phyloP scores from a whole-genome alignment of 2,113 vertebrate genomes.

The Erpornis zantholeuca region DNA sequence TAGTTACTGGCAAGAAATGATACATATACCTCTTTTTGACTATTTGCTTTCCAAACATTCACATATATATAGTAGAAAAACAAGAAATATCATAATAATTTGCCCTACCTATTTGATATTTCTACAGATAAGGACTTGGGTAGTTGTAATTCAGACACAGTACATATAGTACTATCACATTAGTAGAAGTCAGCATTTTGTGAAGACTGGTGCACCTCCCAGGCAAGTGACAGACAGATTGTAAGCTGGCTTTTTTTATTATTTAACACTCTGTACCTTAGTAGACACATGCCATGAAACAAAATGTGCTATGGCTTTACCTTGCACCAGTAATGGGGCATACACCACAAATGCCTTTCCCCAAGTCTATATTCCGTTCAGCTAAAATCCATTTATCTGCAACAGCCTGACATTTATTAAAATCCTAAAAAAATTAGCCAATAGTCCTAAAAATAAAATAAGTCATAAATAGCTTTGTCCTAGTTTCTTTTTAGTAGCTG shows the following conservation, averaged over 20 bases:
- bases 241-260: not conserved
- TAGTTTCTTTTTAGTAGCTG: not conserved
- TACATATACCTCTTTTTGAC: not conserved
- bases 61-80: not conserved
- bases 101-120: not conserved
- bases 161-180: not conserved
- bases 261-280: not conserved
- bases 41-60: not conserved
- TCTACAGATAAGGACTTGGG: not conserved
- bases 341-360: not conserved
- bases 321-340: not conserved
- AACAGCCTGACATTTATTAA: not conserved
- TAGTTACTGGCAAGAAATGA: not conserved
- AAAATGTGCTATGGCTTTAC: not conserved
- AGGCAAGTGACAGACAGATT: not conserved
- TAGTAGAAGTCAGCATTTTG: not conserved
- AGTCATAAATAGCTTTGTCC: not conserved
- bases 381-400: not conserved
- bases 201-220: not conserved
- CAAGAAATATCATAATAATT: not conserved
- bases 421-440: not conserved
- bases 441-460: not conserved
- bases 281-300: not conserved
- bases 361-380: not conserved
- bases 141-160: not conserved